These are phyloP conservation scores for Ophioninae sp. DNA, from an alignment of 2,888 invertebrate species.

Conservation along the genomic window DNA sequence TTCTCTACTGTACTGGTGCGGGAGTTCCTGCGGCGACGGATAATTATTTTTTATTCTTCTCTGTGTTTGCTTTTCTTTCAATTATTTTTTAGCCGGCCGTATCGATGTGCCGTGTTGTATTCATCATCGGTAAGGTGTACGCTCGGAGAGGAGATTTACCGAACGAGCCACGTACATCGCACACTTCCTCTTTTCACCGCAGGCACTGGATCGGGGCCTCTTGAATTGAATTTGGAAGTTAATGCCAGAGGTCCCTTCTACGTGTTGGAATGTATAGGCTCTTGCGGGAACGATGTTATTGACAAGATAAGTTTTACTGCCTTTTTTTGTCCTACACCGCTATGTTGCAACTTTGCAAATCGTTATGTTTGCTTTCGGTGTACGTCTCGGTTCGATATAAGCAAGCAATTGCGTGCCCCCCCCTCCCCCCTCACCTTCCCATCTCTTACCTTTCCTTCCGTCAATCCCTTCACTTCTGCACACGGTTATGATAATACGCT, in stretches of 20 bases:
- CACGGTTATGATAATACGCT: slow-evolving; percentile 37
- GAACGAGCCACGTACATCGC: neutral
- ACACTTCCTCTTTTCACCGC: slow-evolving; percentile 28
- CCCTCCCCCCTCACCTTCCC: neutral
- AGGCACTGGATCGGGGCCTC: slow-evolving; percentile 16
- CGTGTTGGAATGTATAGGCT: slow-evolving; percentile 21
- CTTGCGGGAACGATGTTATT: slow-evolving; percentile 42
- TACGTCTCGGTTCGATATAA: slow-evolving; percentile 34
- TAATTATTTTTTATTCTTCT: neutral
- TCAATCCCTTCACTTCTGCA: slow-evolving; percentile 14
- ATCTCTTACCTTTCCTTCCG: neutral
- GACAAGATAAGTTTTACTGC: slow-evolving; percentile 53
- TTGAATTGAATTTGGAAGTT: slow-evolving; percentile 27
- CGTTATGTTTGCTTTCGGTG: slow-evolving; percentile 41
- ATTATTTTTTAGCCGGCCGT: slow-evolving; percentile 1
- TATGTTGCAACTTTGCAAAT: slow-evolving; percentile 32
- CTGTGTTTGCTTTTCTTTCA: slow-evolving; percentile 5
- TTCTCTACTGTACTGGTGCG: slow-evolving; percentile 46
- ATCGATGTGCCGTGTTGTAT: slow-evolving; percentile 10
- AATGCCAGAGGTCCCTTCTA: slow-evolving; percentile 15
- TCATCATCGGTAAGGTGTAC: neutral
- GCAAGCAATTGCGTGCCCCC: slow-evolving; percentile 34
- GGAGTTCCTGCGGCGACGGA: slow-evolving; percentile 34
- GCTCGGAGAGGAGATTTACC: neutral
- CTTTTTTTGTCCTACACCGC: slow-evolving; percentile 14